Percentiles rank a stretch among this genome's conserved stretches.
Evolutionary conservation across 1,140 invertebrate species (phyloP).

Genomic region (Drosophila pandora): DNA sequence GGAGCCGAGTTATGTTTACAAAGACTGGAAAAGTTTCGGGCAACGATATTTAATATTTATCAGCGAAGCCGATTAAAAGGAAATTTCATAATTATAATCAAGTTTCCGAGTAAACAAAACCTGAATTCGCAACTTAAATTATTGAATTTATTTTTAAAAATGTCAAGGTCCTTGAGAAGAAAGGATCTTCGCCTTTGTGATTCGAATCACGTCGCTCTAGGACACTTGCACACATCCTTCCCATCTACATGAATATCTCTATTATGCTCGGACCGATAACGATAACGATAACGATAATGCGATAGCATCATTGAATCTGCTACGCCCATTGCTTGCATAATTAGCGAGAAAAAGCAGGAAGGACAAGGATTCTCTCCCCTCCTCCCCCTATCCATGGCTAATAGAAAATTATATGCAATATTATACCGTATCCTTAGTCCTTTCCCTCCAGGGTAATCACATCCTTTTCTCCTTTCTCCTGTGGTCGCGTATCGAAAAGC

Average conservation of each 20-base stretch:
- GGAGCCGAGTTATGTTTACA: constrained; percentile 32
- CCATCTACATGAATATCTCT: constrained; percentile 11
- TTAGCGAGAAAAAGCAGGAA: constrained; percentile 14
- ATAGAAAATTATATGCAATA: constrained; percentile 59
- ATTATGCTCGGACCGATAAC: constrained; percentile 11
- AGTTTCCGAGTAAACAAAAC: neutral
- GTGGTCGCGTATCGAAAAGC: constrained; percentile 32
- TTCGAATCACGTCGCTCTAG: constrained; percentile 11
- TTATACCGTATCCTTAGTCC: neutral
- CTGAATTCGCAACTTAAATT: neutral
- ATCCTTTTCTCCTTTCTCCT: constrained; percentile 25
- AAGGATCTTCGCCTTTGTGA: neutral
- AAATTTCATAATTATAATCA: constrained; percentile 9
- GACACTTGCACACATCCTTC: neutral
- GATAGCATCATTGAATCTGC: constrained; percentile 29
- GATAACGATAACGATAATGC: constrained; percentile 41
- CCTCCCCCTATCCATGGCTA: neutral
- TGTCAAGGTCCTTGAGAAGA: neutral
- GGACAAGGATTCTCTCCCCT: neutral
- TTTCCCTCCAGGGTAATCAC: constrained; percentile 42
- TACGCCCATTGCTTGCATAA: constrained; percentile 31
- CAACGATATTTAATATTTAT: constrained; percentile 37
- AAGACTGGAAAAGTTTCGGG: constrained; percentile 19
- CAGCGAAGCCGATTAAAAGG: constrained; percentile 12
- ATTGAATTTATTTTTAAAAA: constrained; percentile 2